phyloP scores from a whole-genome alignment of 2,888 invertebrate species.

The Megastigmus dorsalis region DNA sequence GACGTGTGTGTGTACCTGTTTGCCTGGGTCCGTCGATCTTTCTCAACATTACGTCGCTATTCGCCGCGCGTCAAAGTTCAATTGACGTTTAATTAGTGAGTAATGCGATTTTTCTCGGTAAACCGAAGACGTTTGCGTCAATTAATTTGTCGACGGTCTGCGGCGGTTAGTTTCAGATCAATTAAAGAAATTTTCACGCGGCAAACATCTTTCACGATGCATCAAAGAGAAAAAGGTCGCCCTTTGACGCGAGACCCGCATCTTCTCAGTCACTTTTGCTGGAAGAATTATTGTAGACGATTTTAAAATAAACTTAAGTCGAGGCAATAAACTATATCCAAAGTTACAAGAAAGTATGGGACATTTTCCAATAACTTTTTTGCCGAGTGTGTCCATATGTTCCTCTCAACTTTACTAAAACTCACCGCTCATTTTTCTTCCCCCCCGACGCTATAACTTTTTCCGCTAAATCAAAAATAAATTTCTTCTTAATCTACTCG shows the following conservation, averaged over 20 bases:
- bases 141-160: background rate
- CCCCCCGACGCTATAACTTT: no score
- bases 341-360: slow-evolving; percentile 29
- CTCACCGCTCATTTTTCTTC: slow-evolving; percentile 29
- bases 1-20: no score
- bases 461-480: slow-evolving; percentile 19
- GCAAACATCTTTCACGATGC: no score
- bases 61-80: slow-evolving; percentile 29
- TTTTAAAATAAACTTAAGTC: slow-evolving; percentile 20
- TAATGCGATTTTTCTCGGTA: slow-evolving; percentile 27
- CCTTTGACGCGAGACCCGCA: no score
- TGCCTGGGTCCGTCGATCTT: slow-evolving; percentile 24
- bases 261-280: background rate
- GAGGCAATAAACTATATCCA: slow-evolving; percentile 34
- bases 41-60: slow-evolving; percentile 32
- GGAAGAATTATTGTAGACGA: background rate
- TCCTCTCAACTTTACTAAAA: slow-evolving; percentile 22
- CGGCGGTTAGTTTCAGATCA: background rate
- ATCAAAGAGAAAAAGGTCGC: no score
- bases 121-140: background rate
- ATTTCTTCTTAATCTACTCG: background rate
- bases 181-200: no score
- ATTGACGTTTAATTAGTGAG: slow-evolving; percentile 29
- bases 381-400: slow-evolving; percentile 42
- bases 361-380: slow-evolving; percentile 46